These are phyloP conservation scores for Cephalopterus ornatus DNA, from an alignment of 2,113 vertebrate species.

Conservation along the genomic window DNA sequence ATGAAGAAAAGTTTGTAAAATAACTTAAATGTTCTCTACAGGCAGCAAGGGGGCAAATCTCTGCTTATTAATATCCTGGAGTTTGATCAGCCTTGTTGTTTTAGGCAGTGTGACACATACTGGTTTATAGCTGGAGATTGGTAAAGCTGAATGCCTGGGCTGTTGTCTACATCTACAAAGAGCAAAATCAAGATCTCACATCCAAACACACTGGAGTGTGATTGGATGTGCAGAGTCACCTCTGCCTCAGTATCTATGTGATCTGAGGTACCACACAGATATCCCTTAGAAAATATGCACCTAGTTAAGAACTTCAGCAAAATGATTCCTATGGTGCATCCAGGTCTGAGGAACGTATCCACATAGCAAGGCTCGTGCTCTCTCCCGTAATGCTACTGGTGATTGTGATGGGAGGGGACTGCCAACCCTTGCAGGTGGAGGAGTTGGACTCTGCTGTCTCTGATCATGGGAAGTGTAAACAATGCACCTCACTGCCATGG, in stretches of 20 bases:
- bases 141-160: background rate
- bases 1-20: background rate
- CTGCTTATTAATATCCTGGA: background rate
- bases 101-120: background rate
- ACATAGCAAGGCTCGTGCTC: accelerated
- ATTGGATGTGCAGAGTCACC: no score
- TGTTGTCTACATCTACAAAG: background rate
- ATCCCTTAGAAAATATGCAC: background rate
- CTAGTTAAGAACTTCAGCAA: background rate
- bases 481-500: background rate
- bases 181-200: background rate
- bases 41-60: background rate
- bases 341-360: background rate
- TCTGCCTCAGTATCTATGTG: background rate
- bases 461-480: background rate
- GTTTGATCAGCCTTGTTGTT: background rate
- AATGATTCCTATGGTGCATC: background rate
- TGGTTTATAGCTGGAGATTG: background rate
- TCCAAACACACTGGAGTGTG: background rate
- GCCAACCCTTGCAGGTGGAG: background rate
- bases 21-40: background rate
- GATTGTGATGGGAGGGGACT: background rate
- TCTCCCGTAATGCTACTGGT: background rate
- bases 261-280: background rate
- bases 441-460: background rate